Percentiles rank a stretch among this genome's conserved stretches.
phyloP scores from a whole-genome alignment of 2,797 vertebrate genomes.

The Eulemur mongoz region DNA sequence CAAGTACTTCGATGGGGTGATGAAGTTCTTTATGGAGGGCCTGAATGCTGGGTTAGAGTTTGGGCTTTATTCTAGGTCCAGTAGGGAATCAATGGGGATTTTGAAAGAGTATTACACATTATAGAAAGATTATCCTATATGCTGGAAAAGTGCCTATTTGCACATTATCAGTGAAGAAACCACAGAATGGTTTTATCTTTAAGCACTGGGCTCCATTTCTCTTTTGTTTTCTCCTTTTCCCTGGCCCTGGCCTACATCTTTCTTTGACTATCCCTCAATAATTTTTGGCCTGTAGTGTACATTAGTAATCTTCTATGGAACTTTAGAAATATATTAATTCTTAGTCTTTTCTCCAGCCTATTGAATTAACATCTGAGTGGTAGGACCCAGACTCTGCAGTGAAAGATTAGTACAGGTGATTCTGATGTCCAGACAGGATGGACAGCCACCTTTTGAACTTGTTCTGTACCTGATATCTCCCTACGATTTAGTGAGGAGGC shows the following conservation, averaged over 20 bases:
- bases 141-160: not conserved
- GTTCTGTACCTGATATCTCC: not conserved
- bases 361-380: not conserved
- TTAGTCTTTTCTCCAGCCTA: not conserved
- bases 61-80: not conserved
- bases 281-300: not conserved
- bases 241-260: not conserved
- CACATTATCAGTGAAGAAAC: not conserved
- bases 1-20: not conserved
- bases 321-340: not conserved
- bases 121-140: not conserved
- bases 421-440: not conserved
- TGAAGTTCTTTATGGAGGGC: not conserved
- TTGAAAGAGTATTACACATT: not conserved
- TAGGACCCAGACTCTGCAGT: not conserved
- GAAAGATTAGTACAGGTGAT: constrained; percentile 11
- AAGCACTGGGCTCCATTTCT: not conserved
- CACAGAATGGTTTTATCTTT: not conserved
- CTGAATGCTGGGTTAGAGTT: not conserved
- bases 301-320: not conserved
- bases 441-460: not conserved
- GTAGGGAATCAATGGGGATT: not conserved
- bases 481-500: not conserved
- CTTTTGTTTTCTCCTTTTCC: not conserved
- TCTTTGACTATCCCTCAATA: not conserved